Percentiles rank a stretch among this genome's conserved stretches.
Conservation (phyloP, 2,888 invertebrate genomes). For the Oeneis ivallda region DNA sequence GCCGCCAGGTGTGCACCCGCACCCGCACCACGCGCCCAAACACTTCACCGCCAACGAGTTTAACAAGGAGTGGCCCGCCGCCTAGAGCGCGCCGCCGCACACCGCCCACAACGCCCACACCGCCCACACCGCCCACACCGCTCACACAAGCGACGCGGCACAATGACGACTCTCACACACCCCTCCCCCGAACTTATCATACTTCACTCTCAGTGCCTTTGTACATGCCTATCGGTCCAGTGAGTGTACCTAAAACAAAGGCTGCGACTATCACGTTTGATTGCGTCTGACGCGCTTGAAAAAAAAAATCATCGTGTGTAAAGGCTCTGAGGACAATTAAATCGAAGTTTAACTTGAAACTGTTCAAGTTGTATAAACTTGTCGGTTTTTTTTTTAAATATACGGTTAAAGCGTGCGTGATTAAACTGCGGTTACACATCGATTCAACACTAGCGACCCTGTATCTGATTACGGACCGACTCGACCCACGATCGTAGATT, state of each 20-base stretch:
- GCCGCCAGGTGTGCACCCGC: constrained; percentile 78
- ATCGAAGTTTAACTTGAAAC: neutral
- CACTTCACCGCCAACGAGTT: constrained; percentile 79
- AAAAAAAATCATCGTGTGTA: constrained; percentile 4
- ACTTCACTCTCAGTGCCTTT: neutral
- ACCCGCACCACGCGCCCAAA: constrained; percentile 81
- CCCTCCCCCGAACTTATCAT: neutral
- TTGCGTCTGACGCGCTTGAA: neutral
- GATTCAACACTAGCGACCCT: constrained; percentile 29
- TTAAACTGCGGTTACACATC: constrained; percentile 17
- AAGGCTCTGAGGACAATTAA: neutral
- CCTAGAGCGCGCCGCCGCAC: constrained; percentile 51
- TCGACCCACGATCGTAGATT: constrained; percentile 35
- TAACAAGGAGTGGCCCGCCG: constrained; percentile 82
- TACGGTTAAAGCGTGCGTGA: constrained; percentile 14
- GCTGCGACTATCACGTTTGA: neutral
- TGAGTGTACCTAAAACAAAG: too few relatives aligned
- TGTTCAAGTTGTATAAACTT: neutral
- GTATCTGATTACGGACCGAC: constrained; percentile 29
- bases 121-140: constrained; percentile 24
- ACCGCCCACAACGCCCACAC: constrained; percentile 26
- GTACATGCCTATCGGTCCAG: neutral
- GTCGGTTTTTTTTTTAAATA: neutral
- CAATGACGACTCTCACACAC: constrained; percentile 8
- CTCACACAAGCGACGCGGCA: constrained; percentile 24